These are phyloP conservation scores for Drosophila prolongata DNA, from an alignment of 2,888 invertebrate genomes.

Conservation along the genomic window DNA sequence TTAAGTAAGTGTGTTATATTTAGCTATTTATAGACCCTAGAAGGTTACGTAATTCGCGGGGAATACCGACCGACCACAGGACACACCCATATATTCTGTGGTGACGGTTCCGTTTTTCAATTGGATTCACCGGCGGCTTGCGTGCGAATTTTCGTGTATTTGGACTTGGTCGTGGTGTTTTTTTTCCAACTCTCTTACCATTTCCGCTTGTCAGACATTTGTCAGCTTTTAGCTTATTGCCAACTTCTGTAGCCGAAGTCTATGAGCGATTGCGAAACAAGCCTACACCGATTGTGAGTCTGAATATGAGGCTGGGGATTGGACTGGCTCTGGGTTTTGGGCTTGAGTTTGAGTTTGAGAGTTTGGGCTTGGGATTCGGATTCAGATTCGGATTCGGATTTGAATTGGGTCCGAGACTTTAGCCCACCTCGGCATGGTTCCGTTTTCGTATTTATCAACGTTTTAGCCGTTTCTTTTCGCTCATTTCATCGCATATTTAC, in stretches of 20 bases:
- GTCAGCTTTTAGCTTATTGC: conserved; percentile 77
- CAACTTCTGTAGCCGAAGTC: conserved; percentile 46
- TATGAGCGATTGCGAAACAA: conserved; percentile 62
- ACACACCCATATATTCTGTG: conserved; percentile 14
- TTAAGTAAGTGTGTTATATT: background rate
- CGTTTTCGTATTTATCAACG: conserved; percentile 3
- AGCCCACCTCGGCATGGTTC: conserved; percentile 22
- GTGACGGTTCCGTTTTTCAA: conserved; percentile 4
- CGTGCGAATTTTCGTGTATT: conserved; percentile 19
- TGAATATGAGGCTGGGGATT: conserved; percentile 16
- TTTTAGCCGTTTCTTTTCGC: conserved; percentile 54
- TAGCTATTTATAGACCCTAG: background rate
- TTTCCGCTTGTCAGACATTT: conserved; percentile 78
- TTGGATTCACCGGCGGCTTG: background rate
- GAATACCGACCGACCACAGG: background rate
- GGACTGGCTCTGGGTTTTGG: conserved; percentile 24
- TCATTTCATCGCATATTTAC: conserved; percentile 74
- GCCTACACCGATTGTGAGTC: conserved; percentile 63
- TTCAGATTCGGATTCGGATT: conserved; percentile 22
- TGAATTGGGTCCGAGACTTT: conserved; percentile 15
- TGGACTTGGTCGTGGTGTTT: conserved; percentile 2
- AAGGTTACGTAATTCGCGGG: background rate
- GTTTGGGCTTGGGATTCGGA: too few species aligned
- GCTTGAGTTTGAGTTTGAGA: conserved; percentile 3
- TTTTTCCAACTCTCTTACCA: conserved; percentile 46